Evolutionary conservation across 2,113 vertebrate species (phyloP), one percentile per base, ranked within the genome.

Genomic region (Lagopus leucura): DNA sequence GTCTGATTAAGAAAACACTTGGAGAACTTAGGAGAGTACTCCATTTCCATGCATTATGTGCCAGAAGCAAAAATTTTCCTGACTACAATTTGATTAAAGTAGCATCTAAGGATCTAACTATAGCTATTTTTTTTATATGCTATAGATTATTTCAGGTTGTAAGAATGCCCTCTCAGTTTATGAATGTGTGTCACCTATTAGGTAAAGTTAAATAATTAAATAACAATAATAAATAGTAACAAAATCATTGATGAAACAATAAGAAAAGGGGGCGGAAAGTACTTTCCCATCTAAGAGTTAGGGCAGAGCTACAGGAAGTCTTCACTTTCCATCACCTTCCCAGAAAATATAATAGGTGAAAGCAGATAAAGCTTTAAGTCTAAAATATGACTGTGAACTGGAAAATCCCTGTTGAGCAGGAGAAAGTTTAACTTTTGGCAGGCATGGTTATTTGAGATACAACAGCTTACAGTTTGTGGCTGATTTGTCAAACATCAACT

Each of bases 21-120:
- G 69, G 18, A 75, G 27, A 87, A 42, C 21, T 70, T 79, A 80
- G 50, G 66, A 90, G 55, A 80, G 30, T 28, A 74, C 45, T 20
- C 18, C 30, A 21, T 20, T 82, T 89, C 40, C 60, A 67, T 43
- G 45, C 3, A 42, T 15, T 16, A 71, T 17, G 43, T 71, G 21
- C 54, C 75, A 95, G 79, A 50, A 5, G 14, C 25, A 91, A 91
- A 76, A 77, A 95, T 80, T 73, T 85, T 55, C 36, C 40, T 73
- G 36, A 38, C 6, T 80, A 69, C 42, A 1, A 20, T 85, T 80
- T 86, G 32, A 80, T 63, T 69, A 74, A 82, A 74, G 15, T 30
- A 48, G 3, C 18, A 30, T 25, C 13, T 54, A n/a, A 61, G 20
- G 32, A 75, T 72, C 34, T 82, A 87, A 69, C 21, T 74, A 75